These are phyloP conservation scores for Corythornis madagascariensis DNA, from an alignment of 2,113 vertebrate species.

Conservation along the genomic window DNA sequence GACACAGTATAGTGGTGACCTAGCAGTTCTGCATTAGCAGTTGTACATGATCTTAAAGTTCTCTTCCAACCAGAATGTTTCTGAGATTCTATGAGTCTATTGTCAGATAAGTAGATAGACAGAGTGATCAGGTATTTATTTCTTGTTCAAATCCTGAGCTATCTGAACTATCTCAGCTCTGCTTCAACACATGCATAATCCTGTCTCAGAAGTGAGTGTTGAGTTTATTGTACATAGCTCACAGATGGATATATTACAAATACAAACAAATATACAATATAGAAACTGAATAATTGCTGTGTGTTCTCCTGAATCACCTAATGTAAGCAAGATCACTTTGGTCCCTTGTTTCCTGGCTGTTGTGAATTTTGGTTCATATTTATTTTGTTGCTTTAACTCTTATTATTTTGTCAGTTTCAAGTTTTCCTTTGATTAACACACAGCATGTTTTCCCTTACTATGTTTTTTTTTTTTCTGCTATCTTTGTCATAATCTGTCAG, in stretches of 20 bases:
- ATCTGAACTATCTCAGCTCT: neutral
- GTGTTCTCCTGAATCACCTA: neutral
- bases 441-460: neutral
- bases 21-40: neutral
- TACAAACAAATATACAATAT: neutral
- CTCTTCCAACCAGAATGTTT: neutral
- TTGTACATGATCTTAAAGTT: neutral
- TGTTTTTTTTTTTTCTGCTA: neutral
- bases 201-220: neutral
- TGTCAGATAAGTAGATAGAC: neutral
- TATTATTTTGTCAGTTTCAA: constrained; percentile 42
- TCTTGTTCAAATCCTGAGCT: neutral
- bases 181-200: neutral
- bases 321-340: neutral
- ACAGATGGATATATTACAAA: neutral
- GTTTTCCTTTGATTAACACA: constrained; percentile 51
- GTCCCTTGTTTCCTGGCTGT: neutral
- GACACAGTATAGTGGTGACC: neutral
- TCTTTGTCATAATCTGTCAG: constrained; percentile 24
- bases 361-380: neutral
- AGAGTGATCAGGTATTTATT: neutral
- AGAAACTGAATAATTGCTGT: neutral
- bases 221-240: neutral
- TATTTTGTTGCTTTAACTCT: constrained; percentile 22
- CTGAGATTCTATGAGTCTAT: neutral